A percentile compares a stretch with the other conserved stretches of the same genome.
Conservation (phyloP, 2,888 invertebrate genomes). For the Pilophorus perplexus region DNA sequence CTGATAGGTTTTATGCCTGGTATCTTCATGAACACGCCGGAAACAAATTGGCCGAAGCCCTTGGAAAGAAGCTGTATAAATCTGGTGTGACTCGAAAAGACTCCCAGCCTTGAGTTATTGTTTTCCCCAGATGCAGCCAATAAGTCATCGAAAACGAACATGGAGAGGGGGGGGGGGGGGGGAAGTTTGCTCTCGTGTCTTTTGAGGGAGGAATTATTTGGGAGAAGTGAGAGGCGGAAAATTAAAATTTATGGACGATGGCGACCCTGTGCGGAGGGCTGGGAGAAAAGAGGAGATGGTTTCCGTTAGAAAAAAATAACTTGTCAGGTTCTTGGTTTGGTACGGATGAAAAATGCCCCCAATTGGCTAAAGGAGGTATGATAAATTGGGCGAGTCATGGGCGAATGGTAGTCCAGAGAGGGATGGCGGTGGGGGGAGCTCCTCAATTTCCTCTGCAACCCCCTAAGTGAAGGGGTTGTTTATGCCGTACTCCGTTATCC, state of each 20-base stretch:
- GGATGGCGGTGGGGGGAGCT: conserved; percentile 33
- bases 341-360: conserved; percentile 39
- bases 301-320: conserved; percentile 18
- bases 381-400: conserved; percentile 35
- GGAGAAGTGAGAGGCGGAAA: conserved; percentile 31
- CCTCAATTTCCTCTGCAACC: conserved; percentile 36
- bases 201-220: conserved; percentile 27
- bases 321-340: conserved; percentile 39
- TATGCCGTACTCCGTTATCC: conserved; percentile 39
- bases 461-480: conserved; percentile 34
- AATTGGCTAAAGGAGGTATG: conserved; percentile 40
- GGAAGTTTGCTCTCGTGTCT: conserved; percentile 29
- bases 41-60: background rate
- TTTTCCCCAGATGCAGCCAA: conserved; percentile 22
- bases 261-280: background rate
- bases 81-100: background rate
- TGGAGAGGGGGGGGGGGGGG: too few species aligned
- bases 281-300: background rate
- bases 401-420: conserved; percentile 32
- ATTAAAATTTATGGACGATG: conserved; percentile 37
- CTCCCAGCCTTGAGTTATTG: conserved; percentile 23
- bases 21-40: background rate
- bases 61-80: conserved; percentile 2
- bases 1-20: too few species aligned
- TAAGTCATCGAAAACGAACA: conserved; percentile 27